These are phyloP conservation scores for Saxicola maurus DNA, from an alignment of 2,797 vertebrate genomes.

Conservation along the genomic window DNA sequence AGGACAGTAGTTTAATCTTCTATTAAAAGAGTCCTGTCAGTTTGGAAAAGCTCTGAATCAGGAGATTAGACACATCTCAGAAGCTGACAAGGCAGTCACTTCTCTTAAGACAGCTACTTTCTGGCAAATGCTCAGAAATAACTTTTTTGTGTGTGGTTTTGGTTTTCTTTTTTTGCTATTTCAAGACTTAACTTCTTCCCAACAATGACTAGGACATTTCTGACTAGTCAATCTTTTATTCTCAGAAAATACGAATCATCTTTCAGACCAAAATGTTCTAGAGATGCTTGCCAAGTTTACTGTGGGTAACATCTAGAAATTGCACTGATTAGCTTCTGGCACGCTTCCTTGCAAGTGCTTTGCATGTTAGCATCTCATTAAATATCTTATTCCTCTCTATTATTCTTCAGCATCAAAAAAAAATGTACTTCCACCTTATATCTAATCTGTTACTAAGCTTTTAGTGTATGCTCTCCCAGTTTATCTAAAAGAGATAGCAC, in stretches of 20 bases:
- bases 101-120: slow-evolving; percentile 15
- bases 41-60: slow-evolving; percentile 33
- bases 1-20: slow-evolving; percentile 39
- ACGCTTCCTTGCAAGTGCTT: background rate
- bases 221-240: background rate
- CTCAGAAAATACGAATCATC: background rate
- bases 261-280: slow-evolving; percentile 24
- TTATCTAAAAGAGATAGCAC: background rate
- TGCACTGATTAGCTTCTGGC: slow-evolving; percentile 22
- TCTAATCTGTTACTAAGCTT: background rate
- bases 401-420: background rate
- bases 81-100: slow-evolving; percentile 16
- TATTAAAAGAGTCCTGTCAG: slow-evolving; percentile 41
- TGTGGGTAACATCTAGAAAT: background rate
- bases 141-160: background rate
- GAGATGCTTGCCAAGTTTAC: slow-evolving; percentile 20
- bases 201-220: background rate
- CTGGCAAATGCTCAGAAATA: background rate
- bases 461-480: background rate
- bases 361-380: background rate
- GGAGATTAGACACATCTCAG: background rate
- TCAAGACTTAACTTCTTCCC: background rate
- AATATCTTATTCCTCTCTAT: background rate
- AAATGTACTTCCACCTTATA: background rate
- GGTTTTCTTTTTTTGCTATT: background rate